Base-by-base conservation (phyloP, 2,888 invertebrate species). In the Boloria euphrosyne region DNA sequence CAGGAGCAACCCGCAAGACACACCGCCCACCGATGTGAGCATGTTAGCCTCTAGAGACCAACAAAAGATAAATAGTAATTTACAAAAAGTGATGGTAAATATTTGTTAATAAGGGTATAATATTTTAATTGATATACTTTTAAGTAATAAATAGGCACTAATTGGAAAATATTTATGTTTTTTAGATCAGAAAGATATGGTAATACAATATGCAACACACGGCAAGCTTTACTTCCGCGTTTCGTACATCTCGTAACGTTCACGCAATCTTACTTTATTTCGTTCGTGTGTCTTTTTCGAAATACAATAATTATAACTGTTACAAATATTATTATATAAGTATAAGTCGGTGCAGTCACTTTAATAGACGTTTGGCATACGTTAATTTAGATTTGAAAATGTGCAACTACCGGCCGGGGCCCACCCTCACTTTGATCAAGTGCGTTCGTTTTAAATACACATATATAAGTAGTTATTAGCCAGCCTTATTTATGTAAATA, bases 211-310 rank as follows among this genome's bases (percentile, higher is more conserved):
- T 57, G 22, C 13, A 46, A 57, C 57, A 46, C 22, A 22, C 46
- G 46, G 49, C 59, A 31, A 49, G 17, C 53, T 44, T 5, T 44
- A 27, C 17, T 51, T 65, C 65, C 65, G 59, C 53, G 38, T 65
- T 65, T 59, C 65, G 52, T 17, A 51, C 59, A 65, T 65, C 59
- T 59, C 59, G 65, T 59, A 52, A 47, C 53, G 53, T 63, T 65
- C 65, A 65, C 65, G 65, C 65, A 65, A 65, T 65, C 46, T 38
- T 31, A 18, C 17, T 47, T 31, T 59, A 53, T 64, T 52, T 64
- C 51, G 16, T 47, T 53, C 65, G 59, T 59, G 59, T 59, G 59
- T 51, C 65, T 51, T 51, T 38, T 51, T 64, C 63, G 63, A 63
- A 63, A 64, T 51, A 43, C 27, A 64, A 58, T 58, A 50, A 64